Percentiles rank a stretch among this genome's conserved stretches.
Conservation (phyloP, 2,888 invertebrate species). For the Macrosiphum euphorbiae region DNA sequence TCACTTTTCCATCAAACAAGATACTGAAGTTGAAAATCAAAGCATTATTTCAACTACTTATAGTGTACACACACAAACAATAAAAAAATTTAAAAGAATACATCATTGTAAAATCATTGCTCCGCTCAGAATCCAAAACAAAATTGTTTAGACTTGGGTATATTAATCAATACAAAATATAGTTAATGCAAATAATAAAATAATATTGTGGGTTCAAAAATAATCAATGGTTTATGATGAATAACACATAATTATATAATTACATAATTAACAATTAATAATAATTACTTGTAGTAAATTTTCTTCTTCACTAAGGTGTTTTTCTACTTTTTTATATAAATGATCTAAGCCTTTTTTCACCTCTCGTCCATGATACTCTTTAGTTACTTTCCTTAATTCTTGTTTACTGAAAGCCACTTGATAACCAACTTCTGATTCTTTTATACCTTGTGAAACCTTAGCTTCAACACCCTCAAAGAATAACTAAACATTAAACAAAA, state of each 20-base stretch:
- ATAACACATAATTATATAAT: background rate
- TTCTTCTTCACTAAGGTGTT: conserved; percentile 95
- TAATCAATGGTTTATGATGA: background rate
- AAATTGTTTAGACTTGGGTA: background rate
- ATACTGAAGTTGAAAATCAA: too few species aligned
- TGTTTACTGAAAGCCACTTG: conserved; percentile 98
- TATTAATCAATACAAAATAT: background rate
- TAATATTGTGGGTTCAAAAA: background rate
- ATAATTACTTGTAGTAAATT: conserved; percentile 82
- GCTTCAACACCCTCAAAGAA: conserved; percentile 98
- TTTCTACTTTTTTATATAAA: conserved; percentile 95
- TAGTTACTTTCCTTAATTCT: conserved; percentile 93
- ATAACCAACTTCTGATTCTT: conserved; percentile 97
- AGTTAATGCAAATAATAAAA: background rate
- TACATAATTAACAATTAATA: background rate
- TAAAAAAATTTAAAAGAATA: too few species aligned
- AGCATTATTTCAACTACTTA: too few species aligned
- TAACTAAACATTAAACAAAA: conserved; percentile 74
- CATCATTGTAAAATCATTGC: too few species aligned
- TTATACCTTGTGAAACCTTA: conserved; percentile 93
- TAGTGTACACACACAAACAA: too few species aligned
- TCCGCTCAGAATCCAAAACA: too few species aligned
- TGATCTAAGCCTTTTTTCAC: conserved; percentile 94
- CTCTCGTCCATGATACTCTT: conserved; percentile 92
- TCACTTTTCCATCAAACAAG: too few species aligned